These are phyloP conservation scores for Archips crataeganus DNA, from an alignment of 2,888 invertebrate genomes.

Conservation along the genomic window DNA sequence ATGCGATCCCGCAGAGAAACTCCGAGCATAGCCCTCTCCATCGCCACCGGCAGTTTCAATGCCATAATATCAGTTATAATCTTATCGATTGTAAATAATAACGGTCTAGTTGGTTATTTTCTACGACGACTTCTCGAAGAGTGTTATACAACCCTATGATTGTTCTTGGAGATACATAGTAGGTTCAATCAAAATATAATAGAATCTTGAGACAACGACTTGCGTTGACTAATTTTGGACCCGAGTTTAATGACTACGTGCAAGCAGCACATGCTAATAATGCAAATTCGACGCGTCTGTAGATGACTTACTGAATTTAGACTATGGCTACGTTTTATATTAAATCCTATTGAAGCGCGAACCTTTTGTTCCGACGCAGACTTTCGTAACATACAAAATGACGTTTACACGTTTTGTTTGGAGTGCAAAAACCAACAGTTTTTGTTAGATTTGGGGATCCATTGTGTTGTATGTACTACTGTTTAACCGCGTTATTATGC, in stretches of 20 bases:
- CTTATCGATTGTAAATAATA: too few relatives aligned
- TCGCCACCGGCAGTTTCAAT: too few relatives aligned
- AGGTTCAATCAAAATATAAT: too few relatives aligned
- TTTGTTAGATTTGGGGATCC: conserved; percentile 1
- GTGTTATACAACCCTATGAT: too few relatives aligned
- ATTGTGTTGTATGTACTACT: conserved; percentile 3
- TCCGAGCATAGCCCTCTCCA: too few relatives aligned
- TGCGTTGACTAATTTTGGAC: too few relatives aligned
- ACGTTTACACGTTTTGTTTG: conserved; percentile 32
- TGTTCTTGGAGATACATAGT: too few relatives aligned
- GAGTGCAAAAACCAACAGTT: conserved; percentile 22
- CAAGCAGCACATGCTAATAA: neutral
- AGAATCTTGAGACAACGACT: too few relatives aligned
- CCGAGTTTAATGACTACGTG: neutral
- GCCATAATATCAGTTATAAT: too few relatives aligned
- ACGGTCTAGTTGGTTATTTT: too few relatives aligned
- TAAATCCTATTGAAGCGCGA: conserved; percentile 36
- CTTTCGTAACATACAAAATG: conserved; percentile 20
- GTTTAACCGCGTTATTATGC: neutral
- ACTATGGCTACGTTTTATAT: conserved; percentile 18
- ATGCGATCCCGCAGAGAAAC: too few relatives aligned
- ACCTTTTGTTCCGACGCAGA: conserved; percentile 29
- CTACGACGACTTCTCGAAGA: too few relatives aligned
- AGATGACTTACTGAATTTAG: neutral
- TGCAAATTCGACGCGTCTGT: neutral